These are phyloP conservation scores for Tyto alba DNA, from an alignment of 2,113 vertebrate genomes.

Conservation along the genomic window DNA sequence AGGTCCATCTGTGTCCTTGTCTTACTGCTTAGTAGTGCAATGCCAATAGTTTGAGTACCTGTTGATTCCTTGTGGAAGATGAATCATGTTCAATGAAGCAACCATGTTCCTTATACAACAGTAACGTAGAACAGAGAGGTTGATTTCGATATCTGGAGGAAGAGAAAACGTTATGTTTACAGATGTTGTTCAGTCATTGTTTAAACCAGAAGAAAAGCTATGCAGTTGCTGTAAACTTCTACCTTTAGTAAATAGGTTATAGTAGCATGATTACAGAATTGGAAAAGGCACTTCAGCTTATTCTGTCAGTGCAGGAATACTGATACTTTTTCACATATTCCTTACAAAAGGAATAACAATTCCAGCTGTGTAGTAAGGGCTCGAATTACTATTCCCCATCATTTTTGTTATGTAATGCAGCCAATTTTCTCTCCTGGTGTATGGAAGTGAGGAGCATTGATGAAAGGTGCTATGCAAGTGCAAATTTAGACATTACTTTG, in stretches of 20 bases:
- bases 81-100: not conserved
- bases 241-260: not conserved
- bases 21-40: not conserved
- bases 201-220: not conserved
- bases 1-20: not conserved
- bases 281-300: not conserved
- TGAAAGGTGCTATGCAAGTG: not conserved
- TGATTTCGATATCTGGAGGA: not conserved
- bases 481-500: not conserved
- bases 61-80: not conserved
- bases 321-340: not conserved
- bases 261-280: not conserved
- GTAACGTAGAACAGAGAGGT: not conserved
- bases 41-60: not conserved
- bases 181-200: not conserved
- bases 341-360: not conserved
- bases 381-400: rapidly evolving
- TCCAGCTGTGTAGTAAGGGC: not conserved
- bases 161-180: not conserved
- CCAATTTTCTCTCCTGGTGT: not conserved
- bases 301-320: not conserved
- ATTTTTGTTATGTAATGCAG: not conserved
- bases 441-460: not conserved
- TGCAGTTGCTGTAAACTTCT: not conserved
- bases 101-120: not conserved